A percentile compares a stretch with the other conserved stretches of the same genome.
Evolutionary conservation across 2,888 invertebrate genomes (phyloP).

Genomic region (Caenorhabditis panamensis): DNA sequence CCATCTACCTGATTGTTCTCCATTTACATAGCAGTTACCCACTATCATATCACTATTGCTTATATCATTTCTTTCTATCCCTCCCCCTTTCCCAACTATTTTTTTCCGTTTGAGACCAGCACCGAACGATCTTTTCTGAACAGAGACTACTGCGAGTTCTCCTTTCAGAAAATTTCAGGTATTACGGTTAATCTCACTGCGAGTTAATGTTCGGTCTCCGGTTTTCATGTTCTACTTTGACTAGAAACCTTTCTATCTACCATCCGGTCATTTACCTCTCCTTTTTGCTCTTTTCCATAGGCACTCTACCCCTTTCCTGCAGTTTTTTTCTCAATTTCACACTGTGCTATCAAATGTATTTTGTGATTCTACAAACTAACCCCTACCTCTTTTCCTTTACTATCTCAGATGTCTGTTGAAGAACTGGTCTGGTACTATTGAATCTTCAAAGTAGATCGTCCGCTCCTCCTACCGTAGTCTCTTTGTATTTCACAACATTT

Average conservation of each 20-base stretch:
- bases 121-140: constrained; percentile 19
- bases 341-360: constrained; percentile 40
- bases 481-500: constrained; percentile 17
- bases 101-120: constrained; percentile 36
- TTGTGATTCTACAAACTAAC: constrained; percentile 41
- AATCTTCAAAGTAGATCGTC: constrained; percentile 27
- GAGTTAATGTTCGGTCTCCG: constrained; percentile 63
- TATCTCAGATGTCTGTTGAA: constrained; percentile 45
- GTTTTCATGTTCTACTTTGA: constrained; percentile 45
- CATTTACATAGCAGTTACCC: constrained; percentile 30
- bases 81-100: neutral
- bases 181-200: constrained; percentile 52
- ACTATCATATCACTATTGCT: constrained; percentile 63
- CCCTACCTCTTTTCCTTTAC: constrained; percentile 40
- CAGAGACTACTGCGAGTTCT: neutral
- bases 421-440: constrained; percentile 49
- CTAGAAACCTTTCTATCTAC: constrained; percentile 38
- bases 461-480: constrained; percentile 1
- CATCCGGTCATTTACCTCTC: constrained; percentile 29
- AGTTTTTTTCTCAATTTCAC: neutral
- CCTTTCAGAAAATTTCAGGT: constrained; percentile 14
- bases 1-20: constrained; percentile 9
- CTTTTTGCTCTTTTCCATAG: no score
- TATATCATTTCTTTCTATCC: constrained; percentile 35
- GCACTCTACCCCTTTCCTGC: constrained; percentile 7